phyloP scores from a whole-genome alignment of 2,113 vertebrate species.

The Natator depressus region DNA sequence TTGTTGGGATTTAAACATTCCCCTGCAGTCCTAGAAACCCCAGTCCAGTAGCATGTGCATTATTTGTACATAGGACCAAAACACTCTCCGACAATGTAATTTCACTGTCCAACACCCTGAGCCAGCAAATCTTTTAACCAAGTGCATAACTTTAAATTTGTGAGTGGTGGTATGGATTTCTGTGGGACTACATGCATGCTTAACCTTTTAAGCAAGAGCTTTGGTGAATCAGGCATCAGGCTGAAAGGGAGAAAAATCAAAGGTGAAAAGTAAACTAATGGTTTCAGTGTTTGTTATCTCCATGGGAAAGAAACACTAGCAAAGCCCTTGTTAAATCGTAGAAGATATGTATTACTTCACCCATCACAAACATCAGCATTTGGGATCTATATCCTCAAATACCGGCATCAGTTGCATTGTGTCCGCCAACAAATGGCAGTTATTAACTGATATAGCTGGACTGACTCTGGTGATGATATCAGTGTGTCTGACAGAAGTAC shows the following conservation, averaged over 20 bases:
- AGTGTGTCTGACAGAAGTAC: background rate
- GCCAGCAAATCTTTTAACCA: background rate
- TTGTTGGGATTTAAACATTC: background rate
- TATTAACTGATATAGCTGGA: background rate
- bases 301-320: background rate
- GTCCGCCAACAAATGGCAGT: background rate
- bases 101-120: background rate
- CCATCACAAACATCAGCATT: background rate
- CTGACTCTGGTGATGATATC: background rate
- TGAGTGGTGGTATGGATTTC: background rate
- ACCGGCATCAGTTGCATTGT: background rate
- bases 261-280: fast-evolving
- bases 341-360: background rate
- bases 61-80: fast-evolving
- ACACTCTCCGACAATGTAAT: fast-evolving
- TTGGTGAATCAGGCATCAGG: background rate
- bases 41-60: fast-evolving
- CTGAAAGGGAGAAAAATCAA: background rate
- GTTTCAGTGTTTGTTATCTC: background rate
- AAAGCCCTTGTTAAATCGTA: background rate
- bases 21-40: background rate
- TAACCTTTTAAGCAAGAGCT: background rate
- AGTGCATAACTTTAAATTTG: background rate
- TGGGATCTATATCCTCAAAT: background rate
- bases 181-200: background rate